Conservation (phyloP, 2,797 vertebrate genomes). For the Ispidina lecontei region DNA sequence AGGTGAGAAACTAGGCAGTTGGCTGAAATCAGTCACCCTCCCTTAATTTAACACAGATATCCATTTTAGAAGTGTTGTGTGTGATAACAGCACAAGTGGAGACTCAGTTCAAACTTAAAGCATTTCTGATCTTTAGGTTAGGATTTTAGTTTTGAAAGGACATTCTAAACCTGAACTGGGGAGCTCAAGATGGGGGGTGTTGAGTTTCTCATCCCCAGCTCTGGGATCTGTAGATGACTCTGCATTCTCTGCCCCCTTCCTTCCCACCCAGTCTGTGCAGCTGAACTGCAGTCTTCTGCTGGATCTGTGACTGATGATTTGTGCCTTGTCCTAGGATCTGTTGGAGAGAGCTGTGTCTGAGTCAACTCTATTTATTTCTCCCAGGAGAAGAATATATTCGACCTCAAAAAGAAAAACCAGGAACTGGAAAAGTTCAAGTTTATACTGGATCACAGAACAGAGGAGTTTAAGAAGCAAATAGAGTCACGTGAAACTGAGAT, state of each 20-base stretch:
- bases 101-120: not conserved
- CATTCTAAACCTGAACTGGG: not conserved
- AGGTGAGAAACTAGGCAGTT: conserved; percentile 77
- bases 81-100: not conserved
- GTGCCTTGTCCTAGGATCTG: not conserved
- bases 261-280: not conserved
- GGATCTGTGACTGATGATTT: not conserved
- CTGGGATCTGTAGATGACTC: not conserved
- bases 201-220: not conserved
- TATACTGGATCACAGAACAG: conserved; percentile 86
- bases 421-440: conserved; percentile 76
- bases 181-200: not conserved
- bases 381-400: conserved; percentile 50
- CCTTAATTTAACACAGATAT: not conserved
- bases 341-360: not conserved
- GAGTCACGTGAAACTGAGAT: conserved; percentile 87
- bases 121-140: not conserved
- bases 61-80: not conserved
- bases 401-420: conserved; percentile 57
- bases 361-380: not conserved
- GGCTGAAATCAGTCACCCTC: not conserved
- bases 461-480: conserved; percentile 86
- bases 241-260: not conserved
- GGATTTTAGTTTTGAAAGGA: not conserved
- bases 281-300: not conserved